Base-by-base conservation (phyloP, 2,797 vertebrate species). In the Parambassis ranga region DNA sequence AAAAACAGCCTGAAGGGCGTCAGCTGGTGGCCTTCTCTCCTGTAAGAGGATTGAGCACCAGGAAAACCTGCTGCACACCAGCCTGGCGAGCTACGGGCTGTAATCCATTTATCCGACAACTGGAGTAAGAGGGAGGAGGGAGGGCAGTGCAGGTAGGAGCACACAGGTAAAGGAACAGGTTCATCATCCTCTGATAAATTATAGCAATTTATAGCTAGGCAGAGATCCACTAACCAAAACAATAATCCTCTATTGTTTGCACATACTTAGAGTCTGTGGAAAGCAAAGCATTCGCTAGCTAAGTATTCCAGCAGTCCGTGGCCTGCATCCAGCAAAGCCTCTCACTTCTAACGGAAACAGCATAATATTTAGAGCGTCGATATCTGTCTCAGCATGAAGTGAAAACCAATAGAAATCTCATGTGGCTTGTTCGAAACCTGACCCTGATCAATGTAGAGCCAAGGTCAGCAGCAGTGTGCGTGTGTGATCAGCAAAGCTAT, bases 31-130 rank as follows among this genome's bases (percentile, higher is more conserved):
- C 30, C 42, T 2, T 42, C 24, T 55, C 22, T 43, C 22, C 51
- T 50, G 27, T 77, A 73, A 87, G 71, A 81, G 77, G 81, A 86
- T 85, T 84, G 73, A 47, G 20, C 27, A 59, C 15, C 39, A 23
- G 26, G 33, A 43, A 35, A 38, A 73, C 43, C 20, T 41, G 10
- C n/a, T n/a, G n/a, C n/a, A n/a, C n/a, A n/a, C 32, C 15, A 37
- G 39, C 3, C 48, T 8, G 16, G 47, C 59, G 33, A 51, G 62
- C 61, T 32, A 10, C n/a, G 35, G 5, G 6, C 4, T 30, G n/a
- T 82, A 83, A 86, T 84, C 83, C 44, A 61, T 63, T 82, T 65
- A 75, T 43, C 36, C 37, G 47, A 55, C 58, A 53, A 32, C 20
- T 9, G 10, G 13, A 37, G 38, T n/a, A n/a, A n/a, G 20, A 23